These are phyloP conservation scores for Poeciliopsis retropinna DNA, from an alignment of 2,113 vertebrate species.

Conservation along the genomic window DNA sequence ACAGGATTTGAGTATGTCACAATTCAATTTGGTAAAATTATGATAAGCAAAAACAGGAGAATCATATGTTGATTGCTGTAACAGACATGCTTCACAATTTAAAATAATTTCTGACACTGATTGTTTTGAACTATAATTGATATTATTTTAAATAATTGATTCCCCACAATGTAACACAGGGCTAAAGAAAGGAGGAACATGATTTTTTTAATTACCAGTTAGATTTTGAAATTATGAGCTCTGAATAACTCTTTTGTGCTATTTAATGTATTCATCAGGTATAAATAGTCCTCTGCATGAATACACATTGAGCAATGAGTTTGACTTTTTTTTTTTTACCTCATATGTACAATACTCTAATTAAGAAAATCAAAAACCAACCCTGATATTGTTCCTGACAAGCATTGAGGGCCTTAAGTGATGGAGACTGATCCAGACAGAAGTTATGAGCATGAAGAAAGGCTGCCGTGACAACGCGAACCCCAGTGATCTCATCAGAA, in stretches of 20 bases:
- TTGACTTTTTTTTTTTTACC: conserved; percentile 10
- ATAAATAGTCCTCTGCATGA: conserved; percentile 45
- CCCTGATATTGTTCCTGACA: conserved; percentile 70
- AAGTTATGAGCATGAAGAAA: conserved; percentile 67
- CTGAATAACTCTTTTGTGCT: conserved; percentile 47
- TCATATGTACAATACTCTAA: conserved; percentile 54
- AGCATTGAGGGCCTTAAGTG: conserved; percentile 52
- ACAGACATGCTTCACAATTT: too few species aligned
- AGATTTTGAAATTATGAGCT: conserved; percentile 35
- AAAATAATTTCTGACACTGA: too few species aligned
- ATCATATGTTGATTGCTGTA: too few species aligned
- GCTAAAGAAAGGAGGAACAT: conserved; percentile 7
- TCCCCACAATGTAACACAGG: neutral
- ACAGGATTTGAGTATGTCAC: too few species aligned
- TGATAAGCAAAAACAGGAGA: too few species aligned
- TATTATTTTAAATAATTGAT: neutral
- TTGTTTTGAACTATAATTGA: too few species aligned
- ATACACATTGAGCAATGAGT: conserved; percentile 48
- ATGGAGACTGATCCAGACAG: conserved; percentile 69
- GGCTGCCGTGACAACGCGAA: conserved; percentile 59
- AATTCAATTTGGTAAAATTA: too few species aligned
- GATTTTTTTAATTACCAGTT: conserved; percentile 7
- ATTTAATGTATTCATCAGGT: conserved; percentile 41
- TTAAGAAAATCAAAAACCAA: conserved; percentile 48
- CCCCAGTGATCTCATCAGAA: conserved; percentile 73